These are phyloP conservation scores for Alectura lathami DNA, from an alignment of 2,113 vertebrate genomes.

Conservation along the genomic window DNA sequence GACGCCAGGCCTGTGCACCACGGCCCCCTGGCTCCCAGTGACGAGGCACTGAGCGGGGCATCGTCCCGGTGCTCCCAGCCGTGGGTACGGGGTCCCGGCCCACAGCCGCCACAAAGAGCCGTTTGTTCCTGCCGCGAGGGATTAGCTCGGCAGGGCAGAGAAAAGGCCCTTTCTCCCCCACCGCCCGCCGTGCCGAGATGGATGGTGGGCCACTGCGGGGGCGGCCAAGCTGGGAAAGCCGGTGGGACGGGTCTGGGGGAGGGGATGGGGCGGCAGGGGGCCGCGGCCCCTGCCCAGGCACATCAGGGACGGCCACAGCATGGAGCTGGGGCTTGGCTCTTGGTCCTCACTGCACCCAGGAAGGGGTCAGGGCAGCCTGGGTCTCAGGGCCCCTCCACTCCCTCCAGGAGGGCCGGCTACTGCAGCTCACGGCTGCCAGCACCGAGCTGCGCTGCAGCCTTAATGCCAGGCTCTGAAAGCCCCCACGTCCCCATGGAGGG, in stretches of 20 bases:
- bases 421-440: too few relatives aligned
- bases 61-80: neutral
- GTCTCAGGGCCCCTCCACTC: too few relatives aligned
- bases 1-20: neutral
- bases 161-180: conserved; percentile 15
- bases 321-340: neutral
- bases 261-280: neutral
- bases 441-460: too few relatives aligned
- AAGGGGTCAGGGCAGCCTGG: too few relatives aligned
- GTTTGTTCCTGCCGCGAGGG: neutral
- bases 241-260: neutral
- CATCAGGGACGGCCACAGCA: too few relatives aligned
- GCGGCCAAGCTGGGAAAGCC: neutral
- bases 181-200: neutral
- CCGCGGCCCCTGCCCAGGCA: neutral
- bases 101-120: neutral
- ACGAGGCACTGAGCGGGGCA: too few relatives aligned
- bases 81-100: neutral
- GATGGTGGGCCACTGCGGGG: neutral
- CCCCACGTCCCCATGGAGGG: too few relatives aligned
- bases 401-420: too few relatives aligned
- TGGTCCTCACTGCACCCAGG: neutral
- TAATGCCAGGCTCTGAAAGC: too few relatives aligned
- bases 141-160: neutral
- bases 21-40: neutral